Evolutionary conservation across 1,140 invertebrate species (phyloP), one percentile per base, ranked within the genome.

Genomic region (Rhopalosiphum maidis): DNA sequence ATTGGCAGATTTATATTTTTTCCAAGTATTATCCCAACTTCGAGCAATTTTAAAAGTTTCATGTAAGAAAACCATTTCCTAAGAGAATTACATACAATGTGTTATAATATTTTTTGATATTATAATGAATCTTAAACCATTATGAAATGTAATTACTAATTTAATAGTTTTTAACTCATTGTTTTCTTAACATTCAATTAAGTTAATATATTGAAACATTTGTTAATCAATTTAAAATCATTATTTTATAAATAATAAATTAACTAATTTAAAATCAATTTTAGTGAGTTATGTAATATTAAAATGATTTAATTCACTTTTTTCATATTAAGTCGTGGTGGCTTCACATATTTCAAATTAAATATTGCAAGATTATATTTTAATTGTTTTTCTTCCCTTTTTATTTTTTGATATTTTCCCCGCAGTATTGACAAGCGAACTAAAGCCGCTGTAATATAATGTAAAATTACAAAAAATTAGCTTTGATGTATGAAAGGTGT

Each of bases 21-120:
- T 30, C 91, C 91, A 93, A 23, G 37, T 23, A 46, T 11, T 54
- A 41, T 86, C 82, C 91, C 91, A 93, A 86, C 86, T 48, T 22
- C 55, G 30, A 18, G 55, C 23, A 30, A 51, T 41, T 7, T 18
- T 37, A 35, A 82, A 93, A 41, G 85, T 37, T 93, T 83, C 7
- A 35, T 23, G 18, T 1, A 83, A 91, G 22, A 82, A 46, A 35
- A 25, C 23, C 43, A 83, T 77, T 35, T 91, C 90, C 90, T 91
- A 46, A 77, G 21, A 77, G 21, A 8, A 82, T 8, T 22, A 22
- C 21, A 23, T 22, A 37, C 21, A 83, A 22, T 83, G 8, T 37
- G 37, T 83, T 37, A 83, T 68, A 68, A 37, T 37, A 37, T 37
- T n/a, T 68, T 30, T 68, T 68, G 18, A 68, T 68, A 18, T n/a